Percentiles rank a stretch among this genome's conserved stretches.
Evolutionary conservation across 2,888 invertebrate genomes (phyloP).

Genomic region (Phasia obesa): DNA sequence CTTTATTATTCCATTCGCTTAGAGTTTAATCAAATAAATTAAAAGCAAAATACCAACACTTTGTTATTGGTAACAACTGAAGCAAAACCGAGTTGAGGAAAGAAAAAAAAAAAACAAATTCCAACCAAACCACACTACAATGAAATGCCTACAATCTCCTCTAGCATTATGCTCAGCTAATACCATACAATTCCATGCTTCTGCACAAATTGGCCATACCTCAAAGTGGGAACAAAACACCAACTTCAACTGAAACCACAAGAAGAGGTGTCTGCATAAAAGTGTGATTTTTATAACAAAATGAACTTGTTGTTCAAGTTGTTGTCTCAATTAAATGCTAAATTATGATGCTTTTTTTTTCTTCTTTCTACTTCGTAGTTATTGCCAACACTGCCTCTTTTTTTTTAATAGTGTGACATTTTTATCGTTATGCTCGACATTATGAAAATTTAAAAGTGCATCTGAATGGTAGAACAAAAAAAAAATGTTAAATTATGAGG

Average conservation of each 20-base stretch:
- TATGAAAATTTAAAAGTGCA: constrained; percentile 72
- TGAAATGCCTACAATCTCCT: constrained; percentile 24
- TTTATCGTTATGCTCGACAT: constrained; percentile 71
- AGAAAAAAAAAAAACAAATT: not conserved
- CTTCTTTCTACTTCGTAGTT: not conserved
- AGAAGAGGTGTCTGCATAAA: constrained; percentile 57
- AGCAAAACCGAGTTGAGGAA: constrained; percentile 40
- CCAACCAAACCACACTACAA: constrained; percentile 33
- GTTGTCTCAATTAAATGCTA: constrained; percentile 73
- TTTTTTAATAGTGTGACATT: constrained; percentile 68
- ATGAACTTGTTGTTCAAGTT: constrained; percentile 59
- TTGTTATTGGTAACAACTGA: constrained; percentile 59
- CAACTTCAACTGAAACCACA: constrained; percentile 23
- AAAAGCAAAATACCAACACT: constrained; percentile 72
- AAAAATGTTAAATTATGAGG: constrained; percentile 51
- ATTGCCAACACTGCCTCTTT: not conserved
- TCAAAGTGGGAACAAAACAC: constrained; percentile 31
- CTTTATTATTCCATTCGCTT: constrained; percentile 64
- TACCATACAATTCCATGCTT: constrained; percentile 32
- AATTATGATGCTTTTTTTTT: constrained; percentile 68
- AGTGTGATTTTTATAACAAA: constrained; percentile 60
- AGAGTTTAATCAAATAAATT: constrained; percentile 73
- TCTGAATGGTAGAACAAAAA: not conserved
- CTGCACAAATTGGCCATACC: constrained; percentile 49
- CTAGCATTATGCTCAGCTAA: constrained; percentile 13